Conservation (phyloP, 2,113 vertebrate species). For the Lucifuga dentata region DNA sequence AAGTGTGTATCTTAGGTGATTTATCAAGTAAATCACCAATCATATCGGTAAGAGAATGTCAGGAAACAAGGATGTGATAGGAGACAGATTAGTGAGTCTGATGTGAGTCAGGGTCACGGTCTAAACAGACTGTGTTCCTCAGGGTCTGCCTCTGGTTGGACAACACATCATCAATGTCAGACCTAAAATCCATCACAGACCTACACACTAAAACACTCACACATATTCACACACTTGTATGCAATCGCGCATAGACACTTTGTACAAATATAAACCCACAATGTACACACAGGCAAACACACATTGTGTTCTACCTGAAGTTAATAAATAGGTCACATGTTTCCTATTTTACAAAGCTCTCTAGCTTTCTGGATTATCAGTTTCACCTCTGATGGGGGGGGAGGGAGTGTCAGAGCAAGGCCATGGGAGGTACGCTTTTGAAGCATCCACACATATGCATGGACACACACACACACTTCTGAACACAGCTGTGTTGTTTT, state of each 20-base stretch:
- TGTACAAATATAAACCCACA: neutral
- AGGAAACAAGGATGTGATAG: slow-evolving; percentile 31
- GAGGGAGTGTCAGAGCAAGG: slow-evolving; percentile 6
- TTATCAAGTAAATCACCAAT: slow-evolving; percentile 3
- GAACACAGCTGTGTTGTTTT: slow-evolving; percentile 84
- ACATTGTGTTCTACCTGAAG: neutral
- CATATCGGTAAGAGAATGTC: slow-evolving; percentile 3
- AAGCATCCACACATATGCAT: slow-evolving; percentile 66
- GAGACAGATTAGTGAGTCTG: slow-evolving; percentile 5
- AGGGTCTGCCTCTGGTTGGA: slow-evolving; percentile 31
- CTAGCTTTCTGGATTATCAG: slow-evolving; percentile 46
- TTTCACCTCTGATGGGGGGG: slow-evolving; percentile 40
- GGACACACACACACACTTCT: slow-evolving; percentile 29
- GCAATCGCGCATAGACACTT: neutral
- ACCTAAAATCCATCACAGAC: slow-evolving; percentile 19
- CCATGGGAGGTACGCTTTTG: slow-evolving; percentile 81
- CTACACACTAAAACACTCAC: neutral
- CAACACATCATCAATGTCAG: slow-evolving; percentile 66
- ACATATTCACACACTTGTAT: neutral
- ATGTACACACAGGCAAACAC: slow-evolving; percentile 1
- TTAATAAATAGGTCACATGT: no score
- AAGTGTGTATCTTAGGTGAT: neutral
- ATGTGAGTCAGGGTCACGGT: slow-evolving; percentile 26
- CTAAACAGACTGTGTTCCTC: slow-evolving; percentile 23
- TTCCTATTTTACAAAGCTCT: no score